phyloP scores from a whole-genome alignment of 2,888 invertebrate genomes.

The Sminthurides aquaticus region DNA sequence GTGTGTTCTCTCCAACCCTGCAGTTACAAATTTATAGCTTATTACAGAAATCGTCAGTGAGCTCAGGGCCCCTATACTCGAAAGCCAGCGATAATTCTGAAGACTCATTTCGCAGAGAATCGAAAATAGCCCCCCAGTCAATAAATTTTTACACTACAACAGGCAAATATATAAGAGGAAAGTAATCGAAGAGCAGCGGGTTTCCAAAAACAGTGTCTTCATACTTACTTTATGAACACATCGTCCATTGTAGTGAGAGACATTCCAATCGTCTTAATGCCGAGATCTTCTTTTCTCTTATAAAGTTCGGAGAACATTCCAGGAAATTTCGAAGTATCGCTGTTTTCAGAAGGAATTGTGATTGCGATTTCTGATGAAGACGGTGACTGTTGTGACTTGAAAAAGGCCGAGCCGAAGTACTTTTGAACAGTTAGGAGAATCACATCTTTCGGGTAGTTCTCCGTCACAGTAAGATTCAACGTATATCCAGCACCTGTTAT shows the following conservation, averaged over 20 bases:
- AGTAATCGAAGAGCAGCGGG: no score
- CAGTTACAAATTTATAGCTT: neutral
- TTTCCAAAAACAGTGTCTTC: slow-evolving; percentile 4
- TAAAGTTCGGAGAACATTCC: slow-evolving; percentile 63
- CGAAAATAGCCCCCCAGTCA: no score
- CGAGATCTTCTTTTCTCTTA: slow-evolving; percentile 53
- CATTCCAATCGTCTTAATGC: slow-evolving; percentile 70
- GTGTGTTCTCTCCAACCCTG: slow-evolving; percentile 36
- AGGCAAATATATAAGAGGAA: no score
- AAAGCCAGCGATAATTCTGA: no score
- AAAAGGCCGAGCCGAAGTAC: slow-evolving; percentile 58
- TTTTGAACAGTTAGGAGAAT: slow-evolving; percentile 48
- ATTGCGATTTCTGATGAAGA: slow-evolving; percentile 33
- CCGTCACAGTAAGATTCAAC: slow-evolving; percentile 46
- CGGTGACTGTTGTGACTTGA: slow-evolving; percentile 48
- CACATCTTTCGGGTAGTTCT: slow-evolving; percentile 52
- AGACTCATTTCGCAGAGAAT: no score
- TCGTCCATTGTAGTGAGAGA: slow-evolving; percentile 81
- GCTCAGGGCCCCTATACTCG: no score
- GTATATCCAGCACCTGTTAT: slow-evolving; percentile 60
- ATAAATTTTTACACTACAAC: no score
- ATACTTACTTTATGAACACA: slow-evolving; percentile 70
- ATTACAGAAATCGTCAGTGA: no score
- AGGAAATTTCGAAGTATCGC: slow-evolving; percentile 57
- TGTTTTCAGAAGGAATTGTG: slow-evolving; percentile 47